Evolutionary conservation across 1,140 invertebrate species (phyloP), one percentile per base, ranked within the genome.

Genomic region (Diprion similis): DNA sequence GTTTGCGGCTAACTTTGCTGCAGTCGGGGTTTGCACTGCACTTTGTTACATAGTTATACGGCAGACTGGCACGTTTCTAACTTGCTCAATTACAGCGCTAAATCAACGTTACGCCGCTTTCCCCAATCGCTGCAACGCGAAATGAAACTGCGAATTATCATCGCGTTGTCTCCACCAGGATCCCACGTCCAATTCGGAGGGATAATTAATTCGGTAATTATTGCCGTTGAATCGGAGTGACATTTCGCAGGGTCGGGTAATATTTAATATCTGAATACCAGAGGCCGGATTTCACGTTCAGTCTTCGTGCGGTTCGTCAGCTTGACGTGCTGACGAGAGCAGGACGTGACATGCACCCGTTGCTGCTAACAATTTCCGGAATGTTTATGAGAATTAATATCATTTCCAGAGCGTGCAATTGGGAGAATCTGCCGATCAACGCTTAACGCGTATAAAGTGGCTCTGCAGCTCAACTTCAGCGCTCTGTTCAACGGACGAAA

Each of bases 371-470:
- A 77, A 75, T 75, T 83, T 75, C 75, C 48, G 70, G 76, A 79
- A 78, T 82, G 78, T 80, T 78, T 79, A 81, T 75, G 78, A 80
- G 77, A 70, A 73, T 73, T 81, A 81, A 81, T 80, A 78, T 78
- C 79, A 79, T 80, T 80, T 78, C 76, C 75, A 76, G 71, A 76
- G 66, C 37, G 74, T 71, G 75, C 78, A 79, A 79, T 82, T 79
- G 79, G 78, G 77, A 68, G 19, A 13, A 45, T 18, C 17, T 68
- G 17, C 66, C 18, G 17, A 68, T 68, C 66, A 68, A 10, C 13
- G 66, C 37, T 68, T 15, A 51, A 48, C 9, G 10, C 10, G 51
- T 71, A 71, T 15, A 71, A 10, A 59, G 70, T 65, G 24, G 24
- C 6, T 3, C 6, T 3, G 18, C 48, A 24, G 46, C 65, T 10